These are phyloP conservation scores for Anthonomus grandis DNA, from an alignment of 1,140 invertebrate species.

Conservation along the genomic window DNA sequence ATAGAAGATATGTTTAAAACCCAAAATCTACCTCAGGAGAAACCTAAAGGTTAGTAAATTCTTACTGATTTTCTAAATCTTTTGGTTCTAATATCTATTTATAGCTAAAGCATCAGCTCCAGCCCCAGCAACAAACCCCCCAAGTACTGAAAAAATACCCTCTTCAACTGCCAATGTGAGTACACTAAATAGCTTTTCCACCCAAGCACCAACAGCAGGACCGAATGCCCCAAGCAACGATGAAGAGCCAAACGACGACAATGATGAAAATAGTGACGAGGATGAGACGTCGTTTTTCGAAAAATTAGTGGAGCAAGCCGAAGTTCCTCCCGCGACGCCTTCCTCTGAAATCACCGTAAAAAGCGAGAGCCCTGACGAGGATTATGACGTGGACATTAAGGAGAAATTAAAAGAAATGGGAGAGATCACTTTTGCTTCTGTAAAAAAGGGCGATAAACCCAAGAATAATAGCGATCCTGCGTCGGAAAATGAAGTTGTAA, in stretches of 20 bases:
- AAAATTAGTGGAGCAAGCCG: conserved; percentile 35
- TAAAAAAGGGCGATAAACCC: conserved; percentile 45
- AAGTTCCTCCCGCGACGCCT: conserved; percentile 21
- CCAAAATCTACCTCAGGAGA: not conserved
- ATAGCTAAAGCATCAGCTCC: not conserved
- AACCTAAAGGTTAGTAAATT: not conserved
- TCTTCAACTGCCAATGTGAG: no score
- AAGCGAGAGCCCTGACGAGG: conserved; percentile 29
- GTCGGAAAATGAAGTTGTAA: conserved; percentile 43
- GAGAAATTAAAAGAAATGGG: conserved; percentile 60
- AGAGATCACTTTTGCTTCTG: conserved; percentile 51
- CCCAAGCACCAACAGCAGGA: not conserved
- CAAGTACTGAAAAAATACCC: no score
- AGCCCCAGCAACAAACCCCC: not conserved
- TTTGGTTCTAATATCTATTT: not conserved
- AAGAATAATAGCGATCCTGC: conserved; percentile 36
- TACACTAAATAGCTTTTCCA: not conserved
- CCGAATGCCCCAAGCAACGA: not conserved
- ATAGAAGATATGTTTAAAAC: conserved; percentile 5
- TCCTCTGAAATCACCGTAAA: conserved; percentile 18
- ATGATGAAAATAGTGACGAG: conserved; percentile 22
- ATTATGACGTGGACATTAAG: conserved; percentile 51
- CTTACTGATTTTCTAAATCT: not conserved
- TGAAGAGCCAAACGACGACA: no score
- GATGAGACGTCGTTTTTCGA: conserved; percentile 34